Conservation (phyloP, 2,888 invertebrate species). For the Agrochola litura region DNA sequence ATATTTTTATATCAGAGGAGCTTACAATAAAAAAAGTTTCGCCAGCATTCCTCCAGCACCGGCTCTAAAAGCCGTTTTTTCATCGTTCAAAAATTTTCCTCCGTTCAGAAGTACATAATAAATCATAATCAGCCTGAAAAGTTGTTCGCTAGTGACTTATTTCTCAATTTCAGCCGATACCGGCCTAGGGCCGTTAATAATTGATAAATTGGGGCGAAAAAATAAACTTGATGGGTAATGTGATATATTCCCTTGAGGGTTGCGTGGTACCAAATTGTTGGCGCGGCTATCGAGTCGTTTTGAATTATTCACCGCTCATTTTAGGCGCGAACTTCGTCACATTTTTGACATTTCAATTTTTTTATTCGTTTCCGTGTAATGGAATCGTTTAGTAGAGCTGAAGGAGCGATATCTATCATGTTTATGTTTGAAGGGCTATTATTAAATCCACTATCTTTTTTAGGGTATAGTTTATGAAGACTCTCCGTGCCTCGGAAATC, state of each 20-base stretch:
- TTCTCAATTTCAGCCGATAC: constrained; percentile 77
- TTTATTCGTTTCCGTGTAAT: constrained; percentile 26
- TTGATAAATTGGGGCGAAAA: constrained; percentile 78
- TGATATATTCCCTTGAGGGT: constrained; percentile 57
- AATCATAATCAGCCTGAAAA: constrained; percentile 77
- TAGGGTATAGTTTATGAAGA: too few species aligned
- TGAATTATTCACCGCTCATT: constrained; percentile 54
- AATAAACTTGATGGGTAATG: constrained; percentile 69
- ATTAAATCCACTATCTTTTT: background rate
- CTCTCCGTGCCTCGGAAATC: too few species aligned
- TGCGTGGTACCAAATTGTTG: constrained; percentile 49
- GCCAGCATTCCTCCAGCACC: constrained; percentile 37
- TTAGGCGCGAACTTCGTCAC: constrained; percentile 44
- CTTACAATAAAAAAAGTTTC: constrained; percentile 64
- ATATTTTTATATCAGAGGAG: constrained; percentile 49
- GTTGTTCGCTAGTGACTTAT: constrained; percentile 76
- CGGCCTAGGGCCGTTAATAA: constrained; percentile 70
- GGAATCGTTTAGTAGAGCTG: constrained; percentile 9
- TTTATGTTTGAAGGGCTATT: constrained; percentile 8
- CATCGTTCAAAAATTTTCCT: constrained; percentile 67
- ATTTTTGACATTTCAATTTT: constrained; percentile 51
- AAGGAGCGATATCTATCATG: constrained; percentile 3
- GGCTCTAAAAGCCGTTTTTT: constrained; percentile 50
- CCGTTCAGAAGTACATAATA: constrained; percentile 70
- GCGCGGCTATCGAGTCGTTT: constrained; percentile 28